Conservation (phyloP, 2,888 invertebrate species). For the Ormyrus rosae region DNA sequence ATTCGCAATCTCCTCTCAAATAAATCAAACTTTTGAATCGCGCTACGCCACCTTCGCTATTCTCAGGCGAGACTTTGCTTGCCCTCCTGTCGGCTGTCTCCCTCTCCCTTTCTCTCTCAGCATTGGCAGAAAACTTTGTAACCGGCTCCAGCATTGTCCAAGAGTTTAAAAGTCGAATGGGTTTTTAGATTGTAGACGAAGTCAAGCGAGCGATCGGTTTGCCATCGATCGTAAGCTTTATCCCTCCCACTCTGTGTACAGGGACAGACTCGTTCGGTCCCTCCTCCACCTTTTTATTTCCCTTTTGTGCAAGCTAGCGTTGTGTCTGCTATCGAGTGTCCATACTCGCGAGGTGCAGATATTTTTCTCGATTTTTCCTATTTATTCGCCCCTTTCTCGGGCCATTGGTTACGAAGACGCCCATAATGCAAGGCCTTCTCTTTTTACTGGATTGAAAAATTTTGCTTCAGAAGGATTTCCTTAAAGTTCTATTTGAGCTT, state of each 20-base stretch:
- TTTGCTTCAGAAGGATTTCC: too few relatives aligned
- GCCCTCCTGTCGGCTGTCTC: constrained; percentile 22
- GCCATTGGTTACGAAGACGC: constrained; percentile 5
- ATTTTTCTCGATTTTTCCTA: constrained; percentile 10
- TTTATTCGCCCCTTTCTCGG: constrained; percentile 19
- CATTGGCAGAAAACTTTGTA: constrained; percentile 70
- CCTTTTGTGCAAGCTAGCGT: too few relatives aligned
- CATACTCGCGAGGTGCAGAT: not conserved
- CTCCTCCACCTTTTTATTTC: too few relatives aligned
- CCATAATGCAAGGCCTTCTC: too few relatives aligned
- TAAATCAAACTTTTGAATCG: constrained; percentile 75
- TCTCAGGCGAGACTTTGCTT: constrained; percentile 21
- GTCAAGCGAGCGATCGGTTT: constrained; percentile 69
- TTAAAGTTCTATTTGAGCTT: too few relatives aligned
- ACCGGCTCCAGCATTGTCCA: constrained; percentile 70
- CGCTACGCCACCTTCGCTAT: constrained; percentile 56
- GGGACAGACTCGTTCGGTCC: too few relatives aligned
- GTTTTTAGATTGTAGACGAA: constrained; percentile 72
- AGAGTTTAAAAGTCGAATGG: constrained; percentile 75
- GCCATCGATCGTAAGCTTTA: constrained; percentile 63
- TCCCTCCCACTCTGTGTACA: constrained; percentile 20
- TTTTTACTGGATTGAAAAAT: too few relatives aligned
- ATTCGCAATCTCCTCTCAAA: constrained; percentile 73
- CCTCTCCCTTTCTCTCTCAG: constrained; percentile 38
- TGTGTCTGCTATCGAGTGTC: not conserved